Evolutionary conservation across 2,797 vertebrate species (phyloP).

Genomic region (Amazona finschi): DNA sequence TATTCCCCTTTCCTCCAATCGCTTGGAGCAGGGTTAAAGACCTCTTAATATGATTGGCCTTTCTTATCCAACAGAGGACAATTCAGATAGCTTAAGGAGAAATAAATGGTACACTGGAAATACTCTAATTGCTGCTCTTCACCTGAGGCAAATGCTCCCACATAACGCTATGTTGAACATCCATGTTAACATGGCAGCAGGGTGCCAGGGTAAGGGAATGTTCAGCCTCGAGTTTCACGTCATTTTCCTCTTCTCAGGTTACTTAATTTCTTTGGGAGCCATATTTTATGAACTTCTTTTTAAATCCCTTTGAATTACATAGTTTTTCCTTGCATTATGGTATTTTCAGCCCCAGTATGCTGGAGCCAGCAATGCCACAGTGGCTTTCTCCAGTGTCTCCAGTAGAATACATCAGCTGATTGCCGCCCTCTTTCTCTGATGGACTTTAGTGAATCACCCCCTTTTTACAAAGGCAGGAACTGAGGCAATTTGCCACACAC

Average conservation of each 20-base stretch:
- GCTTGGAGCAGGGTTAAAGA: slow-evolving; percentile 16
- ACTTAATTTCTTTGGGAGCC: neutral
- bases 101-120: neutral
- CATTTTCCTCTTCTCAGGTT: neutral
- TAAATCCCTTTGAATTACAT: neutral
- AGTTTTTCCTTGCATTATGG: neutral
- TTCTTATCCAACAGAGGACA: neutral
- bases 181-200: neutral
- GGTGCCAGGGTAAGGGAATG: neutral
- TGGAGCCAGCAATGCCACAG: neutral
- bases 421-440: neutral
- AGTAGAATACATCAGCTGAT: neutral
- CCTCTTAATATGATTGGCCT: neutral
- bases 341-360: accelerated
- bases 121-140: neutral
- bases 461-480: neutral
- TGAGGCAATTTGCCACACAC: neutral
- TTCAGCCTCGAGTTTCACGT: neutral
- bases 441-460: neutral
- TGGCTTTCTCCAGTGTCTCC: neutral
- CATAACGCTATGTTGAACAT: neutral
- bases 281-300: neutral
- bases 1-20: neutral
- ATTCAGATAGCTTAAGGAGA: neutral
- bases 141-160: neutral